These are phyloP conservation scores for Rhorus exstirpatorius DNA, from an alignment of 2,888 invertebrate genomes.

Conservation along the genomic window DNA sequence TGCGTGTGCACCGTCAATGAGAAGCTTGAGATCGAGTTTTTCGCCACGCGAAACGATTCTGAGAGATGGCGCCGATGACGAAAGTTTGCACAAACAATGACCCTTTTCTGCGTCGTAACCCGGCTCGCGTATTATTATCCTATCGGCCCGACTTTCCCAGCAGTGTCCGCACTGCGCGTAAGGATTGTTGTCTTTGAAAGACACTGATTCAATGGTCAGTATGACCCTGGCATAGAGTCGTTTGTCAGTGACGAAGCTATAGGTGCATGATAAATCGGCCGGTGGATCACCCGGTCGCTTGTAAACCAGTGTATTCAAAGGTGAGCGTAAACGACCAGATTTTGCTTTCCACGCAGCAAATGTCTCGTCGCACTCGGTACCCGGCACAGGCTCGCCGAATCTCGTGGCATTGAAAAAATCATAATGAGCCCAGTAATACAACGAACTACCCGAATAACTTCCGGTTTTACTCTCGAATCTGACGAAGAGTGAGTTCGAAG, in stretches of 20 bases:
- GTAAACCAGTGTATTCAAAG: constrained; percentile 95
- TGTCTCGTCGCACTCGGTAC: constrained; percentile 94
- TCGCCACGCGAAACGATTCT: constrained; percentile 93
- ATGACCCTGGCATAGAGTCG: constrained; percentile 94
- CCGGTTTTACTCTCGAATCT: constrained; percentile 97
- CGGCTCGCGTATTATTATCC: constrained; percentile 92
- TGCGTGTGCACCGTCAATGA: constrained; percentile 94
- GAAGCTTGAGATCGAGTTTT: constrained; percentile 92
- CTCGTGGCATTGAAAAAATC: constrained; percentile 97
- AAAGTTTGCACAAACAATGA: constrained; percentile 90
- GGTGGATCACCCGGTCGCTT: constrained; percentile 91
- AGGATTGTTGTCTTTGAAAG: constrained; percentile 89
- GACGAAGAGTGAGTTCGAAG: constrained; percentile 94
- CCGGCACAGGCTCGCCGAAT: constrained; percentile 92
- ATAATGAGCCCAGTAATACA: constrained; percentile 98
- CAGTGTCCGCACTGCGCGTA: constrained; percentile 92
- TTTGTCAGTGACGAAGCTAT: constrained; percentile 94
- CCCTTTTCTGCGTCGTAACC: constrained; percentile 90
- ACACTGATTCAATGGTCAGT: constrained; percentile 92
- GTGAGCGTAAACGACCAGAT: constrained; percentile 92
- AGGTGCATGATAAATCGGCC: constrained; percentile 92
- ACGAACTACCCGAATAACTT: constrained; percentile 96
- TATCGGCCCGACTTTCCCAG: constrained; percentile 94
- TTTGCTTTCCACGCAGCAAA: constrained; percentile 94
- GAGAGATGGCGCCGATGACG: constrained; percentile 89